Evolutionary conservation across 2,888 invertebrate species (phyloP).

Genomic region (Suillia variegata): DNA sequence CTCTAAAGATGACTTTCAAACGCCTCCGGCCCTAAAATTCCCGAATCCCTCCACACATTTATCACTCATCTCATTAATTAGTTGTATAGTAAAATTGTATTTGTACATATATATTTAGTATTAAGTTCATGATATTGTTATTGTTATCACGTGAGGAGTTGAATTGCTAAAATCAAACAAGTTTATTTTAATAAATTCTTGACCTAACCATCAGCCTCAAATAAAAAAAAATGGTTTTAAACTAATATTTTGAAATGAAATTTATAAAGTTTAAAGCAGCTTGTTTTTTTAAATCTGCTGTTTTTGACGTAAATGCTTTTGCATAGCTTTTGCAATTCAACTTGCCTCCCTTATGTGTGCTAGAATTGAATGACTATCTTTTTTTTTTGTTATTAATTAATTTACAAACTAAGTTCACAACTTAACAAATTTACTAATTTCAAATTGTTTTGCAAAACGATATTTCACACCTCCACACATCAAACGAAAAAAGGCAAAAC

Average conservation of each 20-base stretch:
- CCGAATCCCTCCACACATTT: conserved; percentile 17
- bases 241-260: no score
- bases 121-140: conserved; percentile 5
- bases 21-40: no score
- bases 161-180: no score
- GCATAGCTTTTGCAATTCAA: neutral
- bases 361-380: neutral
- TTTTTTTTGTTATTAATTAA: neutral
- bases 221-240: no score
- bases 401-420: neutral
- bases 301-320: no score
- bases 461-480: neutral
- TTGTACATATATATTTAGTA: conserved; percentile 3
- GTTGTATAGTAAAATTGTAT: no score
- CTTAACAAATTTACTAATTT: conserved; percentile 28
- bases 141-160: no score
- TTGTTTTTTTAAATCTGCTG: no score
- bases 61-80: conserved; percentile 29
- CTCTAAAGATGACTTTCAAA: neutral
- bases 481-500: conserved; percentile 56
- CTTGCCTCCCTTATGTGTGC: neutral
- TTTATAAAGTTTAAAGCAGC: no score
- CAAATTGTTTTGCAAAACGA: conserved; percentile 30
- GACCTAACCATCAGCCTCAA: no score
- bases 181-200: no score